Evolutionary conservation across 30 jellyfish, hydroid and myxozoan species (phyloP), one percentile per base, ranked within the genome.

Genomic region (Cassiopea xamachana): DNA sequence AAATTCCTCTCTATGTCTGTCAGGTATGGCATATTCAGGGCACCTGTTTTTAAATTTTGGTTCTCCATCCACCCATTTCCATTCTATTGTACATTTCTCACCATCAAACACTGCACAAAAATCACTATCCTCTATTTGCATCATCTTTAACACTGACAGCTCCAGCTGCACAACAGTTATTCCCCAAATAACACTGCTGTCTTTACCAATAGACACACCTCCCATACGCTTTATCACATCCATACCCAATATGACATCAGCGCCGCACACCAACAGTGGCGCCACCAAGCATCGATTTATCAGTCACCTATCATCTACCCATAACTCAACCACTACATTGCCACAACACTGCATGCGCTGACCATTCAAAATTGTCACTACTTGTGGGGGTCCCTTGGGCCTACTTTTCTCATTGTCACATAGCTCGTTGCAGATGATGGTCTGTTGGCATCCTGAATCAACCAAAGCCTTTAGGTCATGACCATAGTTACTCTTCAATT

Each of bases 51-150:
- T 17, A 1, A 17, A 17, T 55, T 55, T 55, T 69, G 48, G 78
- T 43, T 18, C 78, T 69, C 78, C 48, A 18, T 48, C 87, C 79
- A 48, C 47, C 87, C 87, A 78, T 72, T 51, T 75, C 87, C 87
- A 78, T 12, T 72, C 14, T 44, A 78, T 72, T 16, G 87, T 78
- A 81, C 87, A 78, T 72, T 48, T 17, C 47, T 39, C 87, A 72
- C 50, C 87, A 46, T 12, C 60, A 72, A 78, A 78, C 60, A 16
- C 87, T 12, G 78, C 87, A 48, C 60, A 12, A 44, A 73, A 73
- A 73, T 73, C 82, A 10, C 50, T 18, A 45, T 73, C 82, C 82
- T 73, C 82, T 10, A 73, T 45, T 47, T 1, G 82, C 27, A 73
- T 18, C 62, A 45, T 12, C 82, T 45, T 27, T 55, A 55, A 55